Evolutionary conservation across 2,113 vertebrate species (phyloP).

Genomic region (Morone saxatilis): DNA sequence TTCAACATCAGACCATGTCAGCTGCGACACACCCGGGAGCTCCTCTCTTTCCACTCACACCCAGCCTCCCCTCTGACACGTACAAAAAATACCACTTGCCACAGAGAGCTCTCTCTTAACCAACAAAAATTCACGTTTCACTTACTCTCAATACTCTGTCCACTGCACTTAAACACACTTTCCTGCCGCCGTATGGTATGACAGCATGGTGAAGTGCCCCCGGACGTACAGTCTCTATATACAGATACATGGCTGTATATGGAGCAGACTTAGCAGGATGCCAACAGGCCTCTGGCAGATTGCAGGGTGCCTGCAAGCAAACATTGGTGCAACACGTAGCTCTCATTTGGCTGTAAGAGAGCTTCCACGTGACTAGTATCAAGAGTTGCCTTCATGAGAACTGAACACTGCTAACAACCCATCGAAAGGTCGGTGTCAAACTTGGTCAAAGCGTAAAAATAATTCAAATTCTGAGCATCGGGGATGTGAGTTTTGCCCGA

Average conservation of each 20-base stretch:
- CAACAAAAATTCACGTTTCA: neutral
- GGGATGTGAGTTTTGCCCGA: neutral
- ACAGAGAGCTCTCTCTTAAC: neutral
- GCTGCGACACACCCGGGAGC: conserved; percentile 5
- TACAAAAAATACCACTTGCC: neutral
- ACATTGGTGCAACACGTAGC: conserved; percentile 3
- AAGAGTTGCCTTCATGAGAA: neutral
- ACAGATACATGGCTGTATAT: neutral
- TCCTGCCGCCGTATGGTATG: neutral
- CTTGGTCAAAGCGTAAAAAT: neutral
- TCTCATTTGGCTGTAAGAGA: neutral
- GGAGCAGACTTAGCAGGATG: neutral
- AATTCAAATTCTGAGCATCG: neutral
- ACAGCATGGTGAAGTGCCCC: conserved; percentile 4
- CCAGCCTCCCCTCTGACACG: neutral
- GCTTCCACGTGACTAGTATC: neutral
- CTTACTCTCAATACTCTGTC: neutral
- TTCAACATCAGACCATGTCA: conserved; percentile 18
- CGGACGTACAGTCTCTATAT: neutral
- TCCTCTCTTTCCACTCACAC: neutral
- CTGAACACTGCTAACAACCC: neutral
- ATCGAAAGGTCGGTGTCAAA: neutral
- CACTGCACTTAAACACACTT: neutral
- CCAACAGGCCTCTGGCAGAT: neutral
- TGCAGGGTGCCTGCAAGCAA: conserved; percentile 10